Conservation (phyloP, 1,140 invertebrate genomes). For the Camponotus vicinus region DNA sequence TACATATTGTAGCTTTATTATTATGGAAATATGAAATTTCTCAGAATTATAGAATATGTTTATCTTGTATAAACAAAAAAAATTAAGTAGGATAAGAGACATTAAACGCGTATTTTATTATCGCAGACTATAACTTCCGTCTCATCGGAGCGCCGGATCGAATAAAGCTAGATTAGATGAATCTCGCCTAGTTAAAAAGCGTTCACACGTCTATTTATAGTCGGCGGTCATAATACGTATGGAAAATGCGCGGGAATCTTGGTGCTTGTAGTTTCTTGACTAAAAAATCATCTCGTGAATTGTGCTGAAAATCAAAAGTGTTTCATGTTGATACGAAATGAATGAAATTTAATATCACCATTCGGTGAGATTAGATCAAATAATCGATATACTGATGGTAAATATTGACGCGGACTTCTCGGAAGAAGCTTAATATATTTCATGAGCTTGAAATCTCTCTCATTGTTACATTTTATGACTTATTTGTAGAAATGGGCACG, state of each 20-base stretch:
- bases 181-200: slow-evolving; percentile 49
- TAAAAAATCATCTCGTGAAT: slow-evolving; percentile 5
- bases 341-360: background rate
- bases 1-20: background rate
- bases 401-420: slow-evolving; percentile 3
- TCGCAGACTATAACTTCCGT: slow-evolving; percentile 56
- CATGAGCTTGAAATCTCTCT: background rate
- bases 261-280: background rate
- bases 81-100: background rate
- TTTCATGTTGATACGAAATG: background rate
- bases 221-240: background rate
- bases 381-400: background rate
- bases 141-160: background rate
- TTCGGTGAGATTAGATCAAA: slow-evolving; percentile 2
- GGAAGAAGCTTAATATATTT: background rate
- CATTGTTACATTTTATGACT: background rate
- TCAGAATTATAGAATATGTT: background rate
- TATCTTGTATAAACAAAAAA: no score
- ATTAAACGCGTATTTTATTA: slow-evolving; percentile 16
- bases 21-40: background rate
- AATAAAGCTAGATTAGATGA: slow-evolving; percentile 58
- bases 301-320: background rate
- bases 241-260: slow-evolving; percentile 36
- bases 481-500: background rate
- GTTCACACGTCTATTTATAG: slow-evolving; percentile 67